Base-by-base conservation (phyloP, 2,797 vertebrate species). In the Cuniculus paca region DNA sequence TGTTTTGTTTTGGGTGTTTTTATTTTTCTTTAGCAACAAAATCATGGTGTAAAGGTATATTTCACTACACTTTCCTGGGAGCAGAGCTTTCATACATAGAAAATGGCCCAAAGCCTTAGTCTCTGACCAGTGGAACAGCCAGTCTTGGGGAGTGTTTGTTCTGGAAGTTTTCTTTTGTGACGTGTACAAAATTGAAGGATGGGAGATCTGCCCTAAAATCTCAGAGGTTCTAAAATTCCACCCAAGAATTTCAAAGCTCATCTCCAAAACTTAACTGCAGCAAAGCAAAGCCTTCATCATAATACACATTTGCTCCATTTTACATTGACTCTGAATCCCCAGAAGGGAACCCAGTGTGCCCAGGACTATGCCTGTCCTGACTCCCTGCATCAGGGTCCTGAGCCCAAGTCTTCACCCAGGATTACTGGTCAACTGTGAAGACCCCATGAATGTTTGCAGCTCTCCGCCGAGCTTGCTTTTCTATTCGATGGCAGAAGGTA, bases 261-360 rank as follows among this genome's bases (percentile, higher is more conserved):
- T 81, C 70, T 96, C 24, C 90, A 83, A 74, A 91, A 85, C 28
- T 74, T 26, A 79, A 88, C 45, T 24, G 28, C 17, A 48, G 11
- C 72, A 42, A 20, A 93, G 14, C 42, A 80, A 90, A 58, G 8
- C 8, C 39, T 48, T 28, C 28, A 54, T 68, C 50, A 42, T 56
- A 52, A 50, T 80, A 8, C 22, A 65, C 34, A 75, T 61, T 91
- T 39, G 16, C 2, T 92, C 13, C 20, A 68, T 19, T 94, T 80
- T 91, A 12, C 26, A 79, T 26, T 72, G 31, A 79, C 48, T n/a
- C 16, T 13, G 50, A 54, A 75, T 61, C 20, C 28, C 36, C 88
- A 74, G 58, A 9, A 88, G 42, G 72, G 13, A 68, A 92, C 68
- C 65, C 90, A 88, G 31, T n/a, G 34, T 85, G 0, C 26, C 68